These are phyloP conservation scores for Hypanus sabinus DNA, from an alignment of 2,113 vertebrate species.

Conservation along the genomic window DNA sequence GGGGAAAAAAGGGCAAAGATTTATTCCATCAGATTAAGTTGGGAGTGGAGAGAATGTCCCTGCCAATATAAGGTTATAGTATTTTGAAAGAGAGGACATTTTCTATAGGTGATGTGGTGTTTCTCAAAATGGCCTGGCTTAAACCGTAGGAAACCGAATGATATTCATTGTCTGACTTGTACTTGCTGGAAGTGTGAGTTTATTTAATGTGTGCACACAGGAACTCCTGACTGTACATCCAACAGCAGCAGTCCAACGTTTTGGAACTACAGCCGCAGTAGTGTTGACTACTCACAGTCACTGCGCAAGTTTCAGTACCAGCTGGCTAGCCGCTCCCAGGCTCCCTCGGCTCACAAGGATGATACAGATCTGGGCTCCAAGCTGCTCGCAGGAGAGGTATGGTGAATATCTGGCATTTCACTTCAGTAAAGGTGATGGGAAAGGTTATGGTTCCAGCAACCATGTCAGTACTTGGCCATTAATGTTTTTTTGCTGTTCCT, in stretches of 20 bases:
- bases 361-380: conserved; percentile 87
- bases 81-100: neutral
- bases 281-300: conserved; percentile 80
- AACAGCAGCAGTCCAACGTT: conserved; percentile 82
- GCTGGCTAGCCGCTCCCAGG: conserved; percentile 79
- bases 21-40: neutral
- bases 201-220: conserved; percentile 48
- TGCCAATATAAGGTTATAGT: neutral
- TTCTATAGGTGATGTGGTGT: neutral
- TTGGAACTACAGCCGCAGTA: conserved; percentile 84
- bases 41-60: neutral
- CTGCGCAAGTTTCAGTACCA: conserved; percentile 93
- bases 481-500: neutral
- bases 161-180: neutral
- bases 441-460: neutral
- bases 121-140: neutral
- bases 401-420: neutral
- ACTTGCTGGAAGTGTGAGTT: neutral
- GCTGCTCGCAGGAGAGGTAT: conserved; percentile 89
- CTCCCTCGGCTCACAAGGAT: conserved; percentile 86
- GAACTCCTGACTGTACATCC: conserved; percentile 78
- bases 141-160: neutral
- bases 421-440: neutral
- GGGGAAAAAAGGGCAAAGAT: neutral
- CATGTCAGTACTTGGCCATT: neutral